phyloP scores from a whole-genome alignment of 2,113 vertebrate genomes.

The Edolisoma coerulescens region DNA sequence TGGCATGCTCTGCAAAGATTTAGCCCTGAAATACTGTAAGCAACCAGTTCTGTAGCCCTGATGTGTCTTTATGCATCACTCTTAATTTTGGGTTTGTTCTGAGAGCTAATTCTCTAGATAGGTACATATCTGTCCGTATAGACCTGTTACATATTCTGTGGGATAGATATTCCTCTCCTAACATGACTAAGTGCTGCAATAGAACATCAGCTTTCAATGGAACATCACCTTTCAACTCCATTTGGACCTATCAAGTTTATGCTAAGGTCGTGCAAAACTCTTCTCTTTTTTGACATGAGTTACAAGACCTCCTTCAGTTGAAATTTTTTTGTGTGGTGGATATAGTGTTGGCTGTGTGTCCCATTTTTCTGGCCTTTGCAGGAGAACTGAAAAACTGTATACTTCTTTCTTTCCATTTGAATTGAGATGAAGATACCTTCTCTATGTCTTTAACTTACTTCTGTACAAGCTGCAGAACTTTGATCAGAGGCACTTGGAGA shows the following conservation, averaged over 20 bases:
- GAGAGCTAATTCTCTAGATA: background rate
- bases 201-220: background rate
- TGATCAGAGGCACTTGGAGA: background rate
- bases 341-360: background rate
- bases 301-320: background rate
- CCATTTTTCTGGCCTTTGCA: background rate
- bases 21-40: background rate
- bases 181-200: background rate
- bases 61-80: background rate
- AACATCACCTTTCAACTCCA: background rate
- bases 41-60: background rate
- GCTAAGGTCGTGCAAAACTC: background rate
- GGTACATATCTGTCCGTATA: background rate
- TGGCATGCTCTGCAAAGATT: background rate
- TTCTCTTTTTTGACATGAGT: background rate
- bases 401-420: background rate
- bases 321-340: background rate
- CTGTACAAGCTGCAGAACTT: background rate
- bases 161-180: background rate
- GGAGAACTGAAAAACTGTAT: background rate
- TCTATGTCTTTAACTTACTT: background rate
- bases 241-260: background rate
- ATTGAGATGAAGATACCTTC: background rate
- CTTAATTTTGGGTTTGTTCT: background rate
- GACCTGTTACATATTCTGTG: background rate